Evolutionary conservation across 2,888 invertebrate genomes (phyloP).

Genomic region (Mactromeris polynyma): DNA sequence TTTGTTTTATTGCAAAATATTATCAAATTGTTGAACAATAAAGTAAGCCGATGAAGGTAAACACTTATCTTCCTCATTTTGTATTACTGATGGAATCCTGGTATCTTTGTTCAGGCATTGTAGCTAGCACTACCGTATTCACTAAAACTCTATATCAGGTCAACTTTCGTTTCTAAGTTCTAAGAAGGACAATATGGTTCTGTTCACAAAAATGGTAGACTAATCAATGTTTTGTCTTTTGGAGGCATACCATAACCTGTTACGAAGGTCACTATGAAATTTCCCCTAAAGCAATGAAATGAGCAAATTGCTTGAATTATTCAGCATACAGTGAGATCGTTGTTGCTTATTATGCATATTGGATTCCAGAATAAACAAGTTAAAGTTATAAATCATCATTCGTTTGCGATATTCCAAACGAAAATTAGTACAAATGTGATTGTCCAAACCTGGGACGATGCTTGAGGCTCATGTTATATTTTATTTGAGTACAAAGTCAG

Average conservation of each 20-base stretch:
- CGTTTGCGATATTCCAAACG: background rate
- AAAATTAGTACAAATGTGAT: background rate
- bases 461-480: background rate
- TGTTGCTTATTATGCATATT: background rate
- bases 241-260: background rate
- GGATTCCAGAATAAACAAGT: constrained; percentile 1
- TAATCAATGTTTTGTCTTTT: background rate
- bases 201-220: background rate
- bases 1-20: too few species aligned
- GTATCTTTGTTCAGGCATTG: too few species aligned
- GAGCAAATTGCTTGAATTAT: background rate
- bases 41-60: too few species aligned
- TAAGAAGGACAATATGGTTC: background rate
- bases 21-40: too few species aligned
- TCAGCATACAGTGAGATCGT: background rate
- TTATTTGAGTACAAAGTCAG: background rate
- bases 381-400: background rate
- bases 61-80: too few species aligned
- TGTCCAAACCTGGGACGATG: background rate
- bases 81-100: too few species aligned
- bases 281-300: background rate
- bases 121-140: too few species aligned
- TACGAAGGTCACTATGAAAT: background rate
- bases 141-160: too few species aligned
- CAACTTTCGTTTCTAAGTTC: too few species aligned